Base-by-base conservation (phyloP, 2,888 invertebrate species). In the Ormyrus pomaceus region DNA sequence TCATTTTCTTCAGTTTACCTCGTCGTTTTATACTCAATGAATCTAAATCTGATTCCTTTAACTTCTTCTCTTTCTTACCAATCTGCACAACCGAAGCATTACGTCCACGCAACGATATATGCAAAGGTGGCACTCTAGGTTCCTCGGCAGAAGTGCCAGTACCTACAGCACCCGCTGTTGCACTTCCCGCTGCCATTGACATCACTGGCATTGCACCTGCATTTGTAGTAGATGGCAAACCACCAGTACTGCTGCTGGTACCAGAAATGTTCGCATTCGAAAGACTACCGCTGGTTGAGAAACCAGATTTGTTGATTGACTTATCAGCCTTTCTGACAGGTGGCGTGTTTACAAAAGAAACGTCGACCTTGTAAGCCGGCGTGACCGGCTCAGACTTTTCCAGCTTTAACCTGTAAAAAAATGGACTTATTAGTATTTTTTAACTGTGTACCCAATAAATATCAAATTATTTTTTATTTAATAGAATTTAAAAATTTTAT, bases 111-210 rank as follows among this genome's bases (percentile, higher is more conserved):
- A 97, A 91, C 78, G 96, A 96, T 86, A 97, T 97, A 89, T 97
- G 97, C 81, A 97, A 91, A 1, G 97, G 97, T 8, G 97, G 97
- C 66, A 97, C 97, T 76, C 96, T 92, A 7, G 95, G 94, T 86
- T 96, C 96, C 82, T 95, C 96, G 48, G 84, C 83, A 61, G 71
- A 64, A 13, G 66, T 59, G 34, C 51, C 59, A 34, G 5, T 55
- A 9, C 53, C 53, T 34, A 34, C 34, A 6, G 13, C 53, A 8
- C 77, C 51, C 10, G 69, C 51, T 11, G 59, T 58, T 8, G 58
- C 13, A 10, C 11, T 34, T 34, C 64, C 51, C 50, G 53, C 10
- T 48, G 82, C 66, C 6, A 58, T 55, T 19, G 55, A 48, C 50
- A 77, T 84, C 82, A 11, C 19, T 10, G 53, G 9, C 6, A 34